Base-by-base conservation (phyloP, 2,797 vertebrate genomes). In the Urophycis tenuis region DNA sequence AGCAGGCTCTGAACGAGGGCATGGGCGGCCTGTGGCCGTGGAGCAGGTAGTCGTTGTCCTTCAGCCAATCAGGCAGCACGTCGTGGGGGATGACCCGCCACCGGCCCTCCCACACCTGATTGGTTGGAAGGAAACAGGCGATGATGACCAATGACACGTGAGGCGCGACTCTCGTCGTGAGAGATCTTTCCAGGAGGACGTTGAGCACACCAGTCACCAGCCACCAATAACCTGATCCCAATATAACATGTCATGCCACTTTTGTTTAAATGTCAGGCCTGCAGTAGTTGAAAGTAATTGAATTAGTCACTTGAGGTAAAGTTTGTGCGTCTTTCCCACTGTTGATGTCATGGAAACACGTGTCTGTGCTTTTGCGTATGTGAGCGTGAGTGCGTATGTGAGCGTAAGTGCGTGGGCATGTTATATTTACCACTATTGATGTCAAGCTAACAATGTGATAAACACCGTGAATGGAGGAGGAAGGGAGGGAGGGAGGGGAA, bases 31-130 rank as follows among this genome's bases (percentile, higher is more conserved):
- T 90, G 79, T 99, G 98, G 30, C 98, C 98, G 0, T 99, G 97
- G 41, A 99, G 93, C 79, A 99, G 94, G 92, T 99, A 99, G 91
- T 99, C 98, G 0, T 99, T 99, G 91, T 99, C 98, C 89, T 99
- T 98, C 22, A 99, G 93, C 98, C 98, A 99, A 86, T 99, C 97
- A 0, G 98, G 97, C 73, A 99, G 94, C 74, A 99, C 95, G 0
- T 98, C 95, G 7, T 97, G 98, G 0, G 98, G 97, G 77, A 99
- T 99, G 78, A 98, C 98, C 1, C 97, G 93, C 98, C 98, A 99
- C 80, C 96, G 96, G 0, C 98, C 98, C 83, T 99, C 96, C 98
- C 98, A 99, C 5, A 99, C 95, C 98, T 99, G 76, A 71, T 9
- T 69, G 17, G 9, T 70, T 2, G 11, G 9, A n/a, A 22, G 11